These are phyloP conservation scores for Cyanoliseus patagonus DNA, from an alignment of 2,113 vertebrate genomes.

Conservation along the genomic window DNA sequence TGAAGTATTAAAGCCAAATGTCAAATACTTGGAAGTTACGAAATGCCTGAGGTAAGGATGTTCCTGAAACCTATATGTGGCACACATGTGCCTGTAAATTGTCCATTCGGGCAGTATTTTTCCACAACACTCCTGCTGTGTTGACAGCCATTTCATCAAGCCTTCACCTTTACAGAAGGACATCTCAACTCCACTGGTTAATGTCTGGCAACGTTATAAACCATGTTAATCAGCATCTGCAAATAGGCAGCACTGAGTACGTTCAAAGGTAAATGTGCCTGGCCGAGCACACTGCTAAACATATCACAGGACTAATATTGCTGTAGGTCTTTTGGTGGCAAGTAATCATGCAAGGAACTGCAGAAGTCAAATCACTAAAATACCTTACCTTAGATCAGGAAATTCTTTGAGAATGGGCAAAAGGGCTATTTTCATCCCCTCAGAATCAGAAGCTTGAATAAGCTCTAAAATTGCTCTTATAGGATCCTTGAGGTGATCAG, in stretches of 20 bases:
- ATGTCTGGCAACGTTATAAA: background rate
- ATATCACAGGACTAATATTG: background rate
- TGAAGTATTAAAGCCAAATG: background rate
- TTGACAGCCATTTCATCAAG: background rate
- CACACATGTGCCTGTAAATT: background rate
- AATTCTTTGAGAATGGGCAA: conserved; percentile 37
- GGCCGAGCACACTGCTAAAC: background rate
- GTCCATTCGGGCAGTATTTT: background rate
- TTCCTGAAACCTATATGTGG: background rate
- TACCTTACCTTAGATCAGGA: conserved; percentile 50
- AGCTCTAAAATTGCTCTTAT: conserved; percentile 46
- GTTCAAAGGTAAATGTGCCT: background rate
- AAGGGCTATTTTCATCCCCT: conserved; percentile 67
- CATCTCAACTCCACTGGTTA: background rate
- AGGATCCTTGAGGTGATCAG: background rate
- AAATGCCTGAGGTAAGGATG: background rate
- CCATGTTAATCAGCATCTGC: background rate
- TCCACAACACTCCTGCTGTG: background rate
- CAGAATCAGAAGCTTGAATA: conserved; percentile 27
- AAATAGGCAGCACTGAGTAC: background rate
- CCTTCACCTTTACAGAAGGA: background rate
- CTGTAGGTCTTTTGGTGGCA: background rate
- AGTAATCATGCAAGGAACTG: background rate
- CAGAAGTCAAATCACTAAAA: background rate
- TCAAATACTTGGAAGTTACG: background rate